phyloP scores from a whole-genome alignment of 2,113 vertebrate genomes.

The Chauna torquata region DNA sequence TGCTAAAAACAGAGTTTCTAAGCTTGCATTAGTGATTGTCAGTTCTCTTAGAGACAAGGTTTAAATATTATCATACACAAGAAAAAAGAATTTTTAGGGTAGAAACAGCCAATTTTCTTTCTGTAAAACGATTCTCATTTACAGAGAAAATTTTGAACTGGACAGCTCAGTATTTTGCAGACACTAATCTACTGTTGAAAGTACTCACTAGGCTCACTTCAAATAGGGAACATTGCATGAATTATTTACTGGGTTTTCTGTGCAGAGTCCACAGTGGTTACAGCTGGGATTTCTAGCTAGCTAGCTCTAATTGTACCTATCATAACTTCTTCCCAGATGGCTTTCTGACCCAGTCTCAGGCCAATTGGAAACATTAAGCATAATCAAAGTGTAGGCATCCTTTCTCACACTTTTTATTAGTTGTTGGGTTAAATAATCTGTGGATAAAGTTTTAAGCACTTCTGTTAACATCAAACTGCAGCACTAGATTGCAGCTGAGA shows the following conservation, averaged over 20 bases:
- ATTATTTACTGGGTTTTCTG: neutral
- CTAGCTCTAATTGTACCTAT: neutral
- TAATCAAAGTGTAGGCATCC: neutral
- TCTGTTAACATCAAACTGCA: neutral
- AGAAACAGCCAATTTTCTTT: neutral
- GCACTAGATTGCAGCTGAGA: neutral
- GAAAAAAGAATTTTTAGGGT: neutral
- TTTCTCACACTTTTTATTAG: neutral
- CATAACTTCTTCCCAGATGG: neutral
- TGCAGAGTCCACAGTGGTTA: neutral
- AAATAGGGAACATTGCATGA: neutral
- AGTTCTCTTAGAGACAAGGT: neutral
- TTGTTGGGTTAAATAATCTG: neutral
- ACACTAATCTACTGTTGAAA: neutral
- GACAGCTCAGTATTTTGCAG: neutral
- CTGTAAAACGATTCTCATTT: neutral
- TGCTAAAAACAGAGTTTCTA: neutral
- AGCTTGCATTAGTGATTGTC: neutral
- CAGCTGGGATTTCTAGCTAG: neutral
- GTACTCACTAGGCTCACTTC: neutral
- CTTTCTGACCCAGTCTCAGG: neutral
- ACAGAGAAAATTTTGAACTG: neutral
- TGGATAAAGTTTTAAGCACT: neutral
- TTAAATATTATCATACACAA: neutral
- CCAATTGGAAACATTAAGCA: neutral